These are phyloP conservation scores for Thalpophila matura DNA, from an alignment of 2,888 invertebrate species.

Conservation along the genomic window DNA sequence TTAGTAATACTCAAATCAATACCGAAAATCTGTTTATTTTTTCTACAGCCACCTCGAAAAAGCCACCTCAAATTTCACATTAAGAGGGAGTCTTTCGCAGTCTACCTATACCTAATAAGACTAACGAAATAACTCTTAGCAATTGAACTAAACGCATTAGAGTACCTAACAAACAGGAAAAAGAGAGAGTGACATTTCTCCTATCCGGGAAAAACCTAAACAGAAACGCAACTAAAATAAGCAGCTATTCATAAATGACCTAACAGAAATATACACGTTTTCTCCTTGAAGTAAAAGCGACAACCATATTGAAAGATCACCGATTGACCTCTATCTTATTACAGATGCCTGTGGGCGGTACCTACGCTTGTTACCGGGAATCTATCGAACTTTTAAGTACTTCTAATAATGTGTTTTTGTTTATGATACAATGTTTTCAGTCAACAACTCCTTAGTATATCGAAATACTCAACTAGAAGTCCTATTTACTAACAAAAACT, in stretches of 20 bases:
- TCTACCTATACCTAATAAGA: too few species aligned
- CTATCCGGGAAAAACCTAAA: constrained; percentile 15
- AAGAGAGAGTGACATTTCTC: neutral
- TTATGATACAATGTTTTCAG: too few species aligned
- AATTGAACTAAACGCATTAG: neutral
- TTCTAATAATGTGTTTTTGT: constrained; percentile 5
- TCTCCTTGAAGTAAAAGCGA: constrained; percentile 18
- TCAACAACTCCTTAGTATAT: neutral
- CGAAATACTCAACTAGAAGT: too few species aligned
- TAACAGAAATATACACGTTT: constrained; percentile 9
- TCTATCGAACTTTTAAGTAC: constrained; percentile 5
- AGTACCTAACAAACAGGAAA: neutral
- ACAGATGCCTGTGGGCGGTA: constrained; percentile 12
- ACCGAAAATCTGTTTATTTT: too few species aligned
- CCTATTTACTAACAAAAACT: too few species aligned
- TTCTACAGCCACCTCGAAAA: too few species aligned
- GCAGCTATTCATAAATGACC: neutral
- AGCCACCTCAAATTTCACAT: too few species aligned
- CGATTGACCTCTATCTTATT: constrained; percentile 26
- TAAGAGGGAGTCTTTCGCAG: too few species aligned
- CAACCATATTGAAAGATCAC: constrained; percentile 26
- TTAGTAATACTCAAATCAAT: neutral
- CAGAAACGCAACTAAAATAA: neutral
- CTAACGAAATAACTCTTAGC: too few species aligned
- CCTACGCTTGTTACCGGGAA: constrained; percentile 7